These are phyloP conservation scores for Taeniopygia guttata DNA, from an alignment of 2,797 vertebrate genomes.

Conservation along the genomic window DNA sequence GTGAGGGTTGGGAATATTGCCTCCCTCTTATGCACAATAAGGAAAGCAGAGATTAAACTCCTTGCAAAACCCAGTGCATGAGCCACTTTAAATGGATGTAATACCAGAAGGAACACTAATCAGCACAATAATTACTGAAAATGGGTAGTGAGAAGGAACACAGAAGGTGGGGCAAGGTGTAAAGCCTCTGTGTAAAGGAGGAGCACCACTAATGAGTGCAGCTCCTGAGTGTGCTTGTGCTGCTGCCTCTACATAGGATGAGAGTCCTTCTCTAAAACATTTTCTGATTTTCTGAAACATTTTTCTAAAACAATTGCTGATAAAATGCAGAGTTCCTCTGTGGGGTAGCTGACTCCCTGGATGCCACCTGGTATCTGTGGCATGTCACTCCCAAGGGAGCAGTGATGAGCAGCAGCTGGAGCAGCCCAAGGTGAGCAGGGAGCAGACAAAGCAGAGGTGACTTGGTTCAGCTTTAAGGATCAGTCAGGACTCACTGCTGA, in stretches of 20 bases:
- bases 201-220: background rate
- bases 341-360: background rate
- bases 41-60: background rate
- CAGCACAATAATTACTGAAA: background rate
- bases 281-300: background rate
- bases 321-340: background rate
- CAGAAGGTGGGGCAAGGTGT: background rate
- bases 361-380: accelerated
- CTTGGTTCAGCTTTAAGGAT: background rate
- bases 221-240: background rate
- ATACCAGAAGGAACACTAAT: background rate
- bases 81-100: background rate
- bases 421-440: background rate
- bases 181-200: background rate
- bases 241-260: background rate
- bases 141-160: background rate
- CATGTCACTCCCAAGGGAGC: background rate
- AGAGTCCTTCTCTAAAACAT: background rate
- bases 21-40: background rate
- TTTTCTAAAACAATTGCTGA: background rate
- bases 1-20: background rate
- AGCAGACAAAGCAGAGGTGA: background rate
- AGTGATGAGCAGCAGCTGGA: background rate
- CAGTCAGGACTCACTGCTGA: accelerated
- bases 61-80: background rate